Percentiles rank a stretch among this genome's conserved stretches.
These are phyloP conservation scores for Alces alces DNA, from an alignment of 2,113 vertebrate genomes.

Conservation along the genomic window DNA sequence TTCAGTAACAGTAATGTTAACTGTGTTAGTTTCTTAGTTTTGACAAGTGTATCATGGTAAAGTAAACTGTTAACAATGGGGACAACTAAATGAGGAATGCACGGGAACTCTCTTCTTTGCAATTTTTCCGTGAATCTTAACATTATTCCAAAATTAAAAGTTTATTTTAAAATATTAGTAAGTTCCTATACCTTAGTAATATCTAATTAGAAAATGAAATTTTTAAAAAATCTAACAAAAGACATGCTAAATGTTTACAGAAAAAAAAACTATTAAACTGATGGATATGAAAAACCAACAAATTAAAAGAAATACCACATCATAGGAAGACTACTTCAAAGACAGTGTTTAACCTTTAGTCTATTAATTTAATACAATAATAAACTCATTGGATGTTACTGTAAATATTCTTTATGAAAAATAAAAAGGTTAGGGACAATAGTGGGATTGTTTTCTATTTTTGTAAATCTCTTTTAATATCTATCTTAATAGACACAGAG, in stretches of 20 bases:
- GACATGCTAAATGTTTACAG: background rate
- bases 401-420: background rate
- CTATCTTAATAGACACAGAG: background rate
- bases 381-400: background rate
- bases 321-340: constrained; percentile 8
- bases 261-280: background rate
- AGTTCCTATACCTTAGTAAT: background rate
- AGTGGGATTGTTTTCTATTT: background rate
- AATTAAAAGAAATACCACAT: background rate
- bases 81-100: background rate
- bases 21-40: background rate
- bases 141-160: background rate
- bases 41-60: background rate
- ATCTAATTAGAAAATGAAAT: constrained; percentile 1
- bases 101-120: background rate
- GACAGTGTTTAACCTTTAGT: background rate
- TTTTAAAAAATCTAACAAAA: background rate
- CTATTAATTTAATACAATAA: background rate
- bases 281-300: background rate
- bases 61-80: background rate
- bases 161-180: background rate
- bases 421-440: background rate
- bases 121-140: background rate
- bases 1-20: background rate
- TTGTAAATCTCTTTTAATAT: background rate